These are phyloP conservation scores for Limonius californicus DNA, from an alignment of 1,140 invertebrate species.

Conservation along the genomic window DNA sequence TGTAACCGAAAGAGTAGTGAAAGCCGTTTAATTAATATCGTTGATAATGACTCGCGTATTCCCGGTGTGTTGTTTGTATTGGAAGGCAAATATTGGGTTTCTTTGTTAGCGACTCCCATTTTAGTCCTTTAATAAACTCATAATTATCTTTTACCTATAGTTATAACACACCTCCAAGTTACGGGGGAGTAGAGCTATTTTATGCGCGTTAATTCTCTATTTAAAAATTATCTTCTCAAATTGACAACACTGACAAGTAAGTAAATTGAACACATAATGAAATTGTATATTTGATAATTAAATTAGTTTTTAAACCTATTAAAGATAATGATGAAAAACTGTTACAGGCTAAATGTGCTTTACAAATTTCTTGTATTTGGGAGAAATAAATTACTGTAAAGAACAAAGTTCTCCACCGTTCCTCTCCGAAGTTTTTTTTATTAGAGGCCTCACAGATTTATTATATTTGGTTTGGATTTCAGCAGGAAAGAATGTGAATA, in stretches of 20 bases:
- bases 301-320: background rate
- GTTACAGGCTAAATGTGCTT: background rate
- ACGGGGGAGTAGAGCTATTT: too few species aligned
- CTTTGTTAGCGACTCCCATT: conserved; percentile 1
- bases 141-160: background rate
- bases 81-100: conserved; percentile 8
- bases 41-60: conserved; percentile 12
- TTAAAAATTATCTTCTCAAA: background rate
- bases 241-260: too few species aligned
- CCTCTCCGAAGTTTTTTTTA: too few species aligned
- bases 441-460: too few species aligned
- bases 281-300: too few species aligned
- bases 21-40: conserved; percentile 14
- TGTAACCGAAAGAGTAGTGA: conserved; percentile 10
- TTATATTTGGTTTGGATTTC: too few species aligned
- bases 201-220: background rate
- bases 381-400: too few species aligned
- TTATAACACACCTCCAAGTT: background rate
- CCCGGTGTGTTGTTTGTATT: conserved; percentile 8
- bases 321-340: background rate
- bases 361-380: background rate
- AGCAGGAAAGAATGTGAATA: too few species aligned
- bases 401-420: too few species aligned
- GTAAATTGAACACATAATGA: too few species aligned
- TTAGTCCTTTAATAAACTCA: conserved; percentile 7